Evolutionary conservation across 1,140 invertebrate genomes (phyloP).

Genomic region (Lepidurus packardi): DNA sequence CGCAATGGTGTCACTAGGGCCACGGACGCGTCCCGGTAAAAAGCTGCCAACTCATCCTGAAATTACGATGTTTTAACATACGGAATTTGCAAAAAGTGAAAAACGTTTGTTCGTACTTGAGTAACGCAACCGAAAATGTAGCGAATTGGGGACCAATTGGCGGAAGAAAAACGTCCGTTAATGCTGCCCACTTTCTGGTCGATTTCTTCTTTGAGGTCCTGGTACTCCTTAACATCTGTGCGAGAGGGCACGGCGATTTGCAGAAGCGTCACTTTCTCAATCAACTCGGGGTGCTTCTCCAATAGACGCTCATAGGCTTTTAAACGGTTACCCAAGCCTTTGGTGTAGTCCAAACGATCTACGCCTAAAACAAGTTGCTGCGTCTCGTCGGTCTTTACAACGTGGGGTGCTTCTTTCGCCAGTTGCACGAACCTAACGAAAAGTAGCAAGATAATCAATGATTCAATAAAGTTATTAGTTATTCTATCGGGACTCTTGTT

Average conservation of each 20-base stretch:
- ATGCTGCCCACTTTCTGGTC: constrained; percentile 81
- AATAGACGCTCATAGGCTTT: constrained; percentile 76
- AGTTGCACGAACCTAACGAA: constrained; percentile 63
- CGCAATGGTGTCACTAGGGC: constrained; percentile 77
- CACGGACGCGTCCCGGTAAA: constrained; percentile 66
- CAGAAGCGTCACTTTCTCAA: constrained; percentile 68
- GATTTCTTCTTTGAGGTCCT: constrained; percentile 83
- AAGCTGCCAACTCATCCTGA: constrained; percentile 32
- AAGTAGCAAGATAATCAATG: background rate
- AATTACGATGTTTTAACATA: background rate
- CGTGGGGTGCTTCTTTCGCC: constrained; percentile 67
- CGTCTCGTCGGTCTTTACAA: constrained; percentile 53
- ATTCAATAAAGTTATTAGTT: background rate
- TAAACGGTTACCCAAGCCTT: constrained; percentile 77
- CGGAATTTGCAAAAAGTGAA: background rate
- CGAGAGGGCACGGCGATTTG: constrained; percentile 84
- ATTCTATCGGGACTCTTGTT: background rate
- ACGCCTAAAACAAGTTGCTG: constrained; percentile 80
- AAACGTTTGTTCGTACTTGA: constrained; percentile 13
- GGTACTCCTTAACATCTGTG: constrained; percentile 84
- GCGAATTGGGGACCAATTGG: constrained; percentile 83
- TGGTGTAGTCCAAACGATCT: constrained; percentile 84
- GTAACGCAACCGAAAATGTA: constrained; percentile 83
- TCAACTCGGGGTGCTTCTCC: constrained; percentile 77
- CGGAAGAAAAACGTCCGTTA: constrained; percentile 77